Evolutionary conservation across 1,140 invertebrate species (phyloP).

Genomic region (Panagrolaimus sp.): DNA sequence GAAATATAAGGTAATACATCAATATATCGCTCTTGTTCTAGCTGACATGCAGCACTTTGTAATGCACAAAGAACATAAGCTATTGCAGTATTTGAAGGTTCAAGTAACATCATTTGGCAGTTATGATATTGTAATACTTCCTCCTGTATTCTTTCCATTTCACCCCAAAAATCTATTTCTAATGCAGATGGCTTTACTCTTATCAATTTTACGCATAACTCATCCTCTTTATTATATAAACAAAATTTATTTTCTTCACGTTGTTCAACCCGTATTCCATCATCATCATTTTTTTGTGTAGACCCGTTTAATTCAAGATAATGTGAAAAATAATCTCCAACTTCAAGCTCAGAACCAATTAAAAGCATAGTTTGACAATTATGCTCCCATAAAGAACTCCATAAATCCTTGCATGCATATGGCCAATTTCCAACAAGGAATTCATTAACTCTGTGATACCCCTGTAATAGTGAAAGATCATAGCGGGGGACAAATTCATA

Average conservation of each 20-base stretch:
- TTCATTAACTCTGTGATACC: constrained; percentile 54
- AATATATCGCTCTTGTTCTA: constrained; percentile 44
- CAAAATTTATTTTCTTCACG: constrained; percentile 34
- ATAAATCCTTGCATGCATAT: constrained; percentile 38
- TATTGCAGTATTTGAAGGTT: constrained; percentile 32
- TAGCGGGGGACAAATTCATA: not conserved
- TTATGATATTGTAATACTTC: constrained; percentile 39
- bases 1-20: constrained; percentile 35
- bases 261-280: constrained; percentile 22
- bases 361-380: constrained; percentile 44
- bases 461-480: constrained; percentile 23
- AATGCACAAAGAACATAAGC: constrained; percentile 53
- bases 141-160: constrained; percentile 50
- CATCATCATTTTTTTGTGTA: constrained; percentile 6
- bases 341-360: constrained; percentile 31
- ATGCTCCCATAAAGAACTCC: constrained; percentile 42
- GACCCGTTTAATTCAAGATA: constrained; percentile 10
- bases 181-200: constrained; percentile 30
- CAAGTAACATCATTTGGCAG: constrained; percentile 36
- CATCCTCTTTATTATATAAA: constrained; percentile 35
- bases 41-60: constrained; percentile 53
- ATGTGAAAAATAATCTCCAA: constrained; percentile 24
- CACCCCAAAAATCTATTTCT: constrained; percentile 45
- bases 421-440: constrained; percentile 47
- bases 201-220: constrained; percentile 49